Conservation (phyloP, 2,113 vertebrate species). For the Daboia siamensis region DNA sequence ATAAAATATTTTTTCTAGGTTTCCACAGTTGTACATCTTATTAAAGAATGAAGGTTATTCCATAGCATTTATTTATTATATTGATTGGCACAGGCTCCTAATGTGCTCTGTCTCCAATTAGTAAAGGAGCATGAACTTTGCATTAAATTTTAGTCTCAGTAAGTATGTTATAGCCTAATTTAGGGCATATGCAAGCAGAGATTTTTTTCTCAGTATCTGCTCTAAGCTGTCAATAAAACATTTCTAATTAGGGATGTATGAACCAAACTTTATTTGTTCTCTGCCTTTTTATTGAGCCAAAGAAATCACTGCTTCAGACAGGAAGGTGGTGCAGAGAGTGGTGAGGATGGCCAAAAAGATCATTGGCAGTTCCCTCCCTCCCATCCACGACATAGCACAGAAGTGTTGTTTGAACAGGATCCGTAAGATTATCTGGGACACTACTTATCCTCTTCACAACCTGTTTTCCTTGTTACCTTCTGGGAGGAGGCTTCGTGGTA, state of each 20-base stretch:
- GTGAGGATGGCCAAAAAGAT: too few relatives aligned
- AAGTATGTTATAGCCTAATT: not conserved
- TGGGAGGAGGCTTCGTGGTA: too few relatives aligned
- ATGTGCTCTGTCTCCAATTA: not conserved
- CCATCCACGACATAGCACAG: too few relatives aligned
- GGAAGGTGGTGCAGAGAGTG: too few relatives aligned
- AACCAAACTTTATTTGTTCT: not conserved
- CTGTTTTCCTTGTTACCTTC: too few relatives aligned
- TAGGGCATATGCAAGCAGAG: not conserved
- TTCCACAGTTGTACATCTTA: not conserved
- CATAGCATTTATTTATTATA: not conserved
- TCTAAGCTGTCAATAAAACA: not conserved
- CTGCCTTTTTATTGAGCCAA: not conserved
- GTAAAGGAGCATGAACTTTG: not conserved
- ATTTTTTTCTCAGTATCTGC: not conserved
- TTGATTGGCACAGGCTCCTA: not conserved
- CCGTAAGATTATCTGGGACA: too few relatives aligned
- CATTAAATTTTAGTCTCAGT: not conserved
- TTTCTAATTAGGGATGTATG: not conserved
- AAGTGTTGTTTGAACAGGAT: too few relatives aligned
- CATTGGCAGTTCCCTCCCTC: too few relatives aligned
- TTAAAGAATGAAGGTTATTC: not conserved
- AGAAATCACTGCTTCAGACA: not conserved
- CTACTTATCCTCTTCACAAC: too few relatives aligned
- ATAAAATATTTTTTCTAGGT: fast-evolving